Base-by-base conservation (phyloP, 2,113 vertebrate genomes). In the Enhydra lutris region DNA sequence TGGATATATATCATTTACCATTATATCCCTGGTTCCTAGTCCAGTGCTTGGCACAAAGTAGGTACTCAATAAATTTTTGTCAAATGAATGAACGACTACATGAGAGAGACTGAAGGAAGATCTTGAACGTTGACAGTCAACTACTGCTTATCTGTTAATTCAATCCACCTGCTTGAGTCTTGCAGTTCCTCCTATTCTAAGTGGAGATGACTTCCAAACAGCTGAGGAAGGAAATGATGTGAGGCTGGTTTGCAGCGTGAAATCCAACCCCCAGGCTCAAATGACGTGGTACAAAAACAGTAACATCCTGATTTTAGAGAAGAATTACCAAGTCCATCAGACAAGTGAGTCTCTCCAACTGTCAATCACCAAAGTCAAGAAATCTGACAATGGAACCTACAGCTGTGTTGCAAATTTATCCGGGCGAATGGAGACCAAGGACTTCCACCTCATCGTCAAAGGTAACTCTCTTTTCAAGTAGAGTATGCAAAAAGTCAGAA, bases 251-350 rank as follows among this genome's bases (percentile, higher is more conserved):
- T 99, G 99, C 95, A 96, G 94, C 0, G 89, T 98, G 90, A 99
- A 98, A 73, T 97, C 99, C 95, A 99, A 99, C 95, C 99, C 99
- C 42, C 98, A 97, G n/a, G 98, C 91, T 39, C 71, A 84, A 31
- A 88, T 98, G 97, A 31, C 0, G 10, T 99, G 99, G 99, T 20
- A 96, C 9, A 99, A 94, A 97, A 57, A 99, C 91, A 95, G 93
- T 3, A 4, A 0, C 6, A 5, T 0, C 52, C 0, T 99, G 52
- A 89, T 21, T 89, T 96, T 99, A 50, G 93, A 98, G 97, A 76
- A 96, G 18, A 34, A 45, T 17, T 94, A 99, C 24, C 31, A 90
- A 78, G 34, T 99, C 42, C 45, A 96, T 69, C 98, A 97, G 96
- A 98, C 96, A 6, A 99, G 98, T 0, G 95, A 99, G 42, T 91